These are phyloP conservation scores for Epistrophe grossulariae DNA, from an alignment of 2,888 invertebrate genomes.

Conservation along the genomic window DNA sequence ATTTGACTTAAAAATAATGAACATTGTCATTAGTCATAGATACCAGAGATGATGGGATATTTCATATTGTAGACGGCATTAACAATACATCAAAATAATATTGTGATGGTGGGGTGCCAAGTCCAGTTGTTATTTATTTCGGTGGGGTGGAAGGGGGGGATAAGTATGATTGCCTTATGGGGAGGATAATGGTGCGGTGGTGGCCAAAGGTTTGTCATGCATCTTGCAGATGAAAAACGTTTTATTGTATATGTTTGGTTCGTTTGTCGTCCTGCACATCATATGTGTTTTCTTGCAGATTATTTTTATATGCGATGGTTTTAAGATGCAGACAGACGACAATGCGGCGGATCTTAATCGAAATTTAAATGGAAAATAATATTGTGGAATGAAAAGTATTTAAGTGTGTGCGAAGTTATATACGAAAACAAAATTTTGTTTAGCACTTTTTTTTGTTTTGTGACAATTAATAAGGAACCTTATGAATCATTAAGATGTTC, in stretches of 20 bases:
- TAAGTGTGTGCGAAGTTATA: conserved; percentile 40
- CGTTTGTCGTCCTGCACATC: neutral
- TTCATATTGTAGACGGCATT: conserved; percentile 75
- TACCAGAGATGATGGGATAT: conserved; percentile 78
- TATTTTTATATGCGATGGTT: conserved; percentile 67
- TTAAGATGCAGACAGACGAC: conserved; percentile 65
- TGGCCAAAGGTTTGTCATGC: conserved; percentile 43
- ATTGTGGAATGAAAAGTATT: conserved; percentile 72
- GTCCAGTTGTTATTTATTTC: conserved; percentile 24
- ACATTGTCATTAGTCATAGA: conserved; percentile 83
- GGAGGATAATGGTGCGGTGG: neutral
- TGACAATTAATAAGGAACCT: neutral
- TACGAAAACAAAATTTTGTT: neutral
- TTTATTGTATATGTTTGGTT: conserved; percentile 54
- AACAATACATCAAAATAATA: conserved; percentile 71
- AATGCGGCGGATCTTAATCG: conserved; percentile 76
- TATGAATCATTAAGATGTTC: neutral
- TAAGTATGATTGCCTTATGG: no score
- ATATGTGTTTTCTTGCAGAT: conserved; percentile 51
- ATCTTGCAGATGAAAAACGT: conserved; percentile 71
- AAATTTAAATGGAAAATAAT: conserved; percentile 78
- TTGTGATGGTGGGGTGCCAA: conserved; percentile 58
- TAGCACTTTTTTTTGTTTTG: neutral
- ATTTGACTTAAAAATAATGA: conserved; percentile 79
- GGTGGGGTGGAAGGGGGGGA: no score